Percentiles rank a stretch among this genome's conserved stretches.
phyloP scores from a whole-genome alignment of 2,888 invertebrate species.

The Polydrusus cervinus region DNA sequence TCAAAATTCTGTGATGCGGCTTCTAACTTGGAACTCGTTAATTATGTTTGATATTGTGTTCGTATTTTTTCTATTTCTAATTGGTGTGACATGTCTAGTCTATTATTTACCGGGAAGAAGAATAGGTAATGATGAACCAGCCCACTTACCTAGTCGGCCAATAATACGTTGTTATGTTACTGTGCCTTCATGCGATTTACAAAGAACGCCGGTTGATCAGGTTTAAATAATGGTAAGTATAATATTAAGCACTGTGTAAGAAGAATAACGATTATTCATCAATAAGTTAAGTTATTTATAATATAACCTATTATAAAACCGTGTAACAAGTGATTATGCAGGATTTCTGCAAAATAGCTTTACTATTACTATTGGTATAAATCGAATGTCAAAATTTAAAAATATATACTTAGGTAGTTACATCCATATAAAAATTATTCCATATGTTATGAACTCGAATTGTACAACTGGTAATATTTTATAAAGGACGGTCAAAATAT shows the following conservation, averaged over 20 bases:
- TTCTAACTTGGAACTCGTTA: conserved; percentile 89
- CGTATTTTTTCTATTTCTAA: conserved; percentile 89
- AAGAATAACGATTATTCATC: too few species aligned
- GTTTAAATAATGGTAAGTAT: conserved; percentile 58
- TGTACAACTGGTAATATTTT: too few species aligned
- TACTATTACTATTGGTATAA: too few species aligned
- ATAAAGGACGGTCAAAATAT: too few species aligned
- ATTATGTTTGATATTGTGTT: conserved; percentile 93
- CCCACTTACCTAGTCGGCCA: conserved; percentile 60
- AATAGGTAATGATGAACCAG: conserved; percentile 71
- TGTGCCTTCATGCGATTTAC: conserved; percentile 64
- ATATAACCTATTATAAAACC: too few species aligned
- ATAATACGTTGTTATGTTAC: conserved; percentile 70
- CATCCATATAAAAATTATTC: too few species aligned
- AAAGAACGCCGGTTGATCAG: conserved; percentile 68
- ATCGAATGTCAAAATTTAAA: too few species aligned
- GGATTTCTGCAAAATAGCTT: too few species aligned
- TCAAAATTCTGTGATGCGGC: conserved; percentile 80
- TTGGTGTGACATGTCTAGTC: conserved; percentile 87
- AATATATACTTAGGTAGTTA: too few species aligned
- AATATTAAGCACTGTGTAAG: neutral
- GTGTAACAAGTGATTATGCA: too few species aligned
- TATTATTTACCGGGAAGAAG: conserved; percentile 83
- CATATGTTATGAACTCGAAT: too few species aligned
- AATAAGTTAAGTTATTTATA: too few species aligned